Conservation (phyloP, 35 echinoderm and acorn worm species). For the Eucidaris tribuloides region DNA sequence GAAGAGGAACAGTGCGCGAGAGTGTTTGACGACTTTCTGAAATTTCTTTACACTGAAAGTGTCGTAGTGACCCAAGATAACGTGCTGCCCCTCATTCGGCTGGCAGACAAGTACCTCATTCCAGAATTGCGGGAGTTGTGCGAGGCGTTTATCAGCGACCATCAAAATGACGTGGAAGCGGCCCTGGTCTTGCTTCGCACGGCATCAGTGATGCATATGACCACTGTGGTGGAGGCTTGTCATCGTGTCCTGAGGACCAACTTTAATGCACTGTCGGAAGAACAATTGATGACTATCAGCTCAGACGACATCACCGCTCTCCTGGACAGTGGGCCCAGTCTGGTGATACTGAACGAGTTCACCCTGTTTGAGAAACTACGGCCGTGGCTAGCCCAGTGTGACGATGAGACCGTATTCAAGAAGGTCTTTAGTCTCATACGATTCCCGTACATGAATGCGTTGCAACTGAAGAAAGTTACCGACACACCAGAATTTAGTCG, state of each 20-base stretch:
- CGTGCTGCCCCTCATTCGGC: slow-evolving; percentile 35
- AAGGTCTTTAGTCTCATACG: neutral
- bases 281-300: neutral
- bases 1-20: slow-evolving; percentile 37
- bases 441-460: slow-evolving; percentile 13
- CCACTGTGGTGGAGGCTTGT: neutral
- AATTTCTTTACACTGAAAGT: slow-evolving; percentile 70
- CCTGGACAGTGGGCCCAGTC: neutral
- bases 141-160: slow-evolving; percentile 2
- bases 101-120: slow-evolving; percentile 85
- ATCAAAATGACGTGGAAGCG: neutral
- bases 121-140: slow-evolving; percentile 46
- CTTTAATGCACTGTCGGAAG: neutral
- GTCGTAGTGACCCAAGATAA: slow-evolving; percentile 40
- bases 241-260: neutral
- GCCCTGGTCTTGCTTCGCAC: neutral
- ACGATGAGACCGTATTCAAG: neutral
- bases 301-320: neutral
- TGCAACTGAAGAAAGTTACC: slow-evolving; percentile 1
- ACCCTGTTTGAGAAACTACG: slow-evolving; percentile 1
- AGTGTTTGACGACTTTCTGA: slow-evolving; percentile 63
- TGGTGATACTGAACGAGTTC: neutral
- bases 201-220: neutral
- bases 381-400: slow-evolving; percentile 2
- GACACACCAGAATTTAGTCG: neutral